Evolutionary conservation across 92 coral and sea anemone species (phyloP), one percentile per base, ranked within the genome.

Genomic region (Porites divaricata): DNA sequence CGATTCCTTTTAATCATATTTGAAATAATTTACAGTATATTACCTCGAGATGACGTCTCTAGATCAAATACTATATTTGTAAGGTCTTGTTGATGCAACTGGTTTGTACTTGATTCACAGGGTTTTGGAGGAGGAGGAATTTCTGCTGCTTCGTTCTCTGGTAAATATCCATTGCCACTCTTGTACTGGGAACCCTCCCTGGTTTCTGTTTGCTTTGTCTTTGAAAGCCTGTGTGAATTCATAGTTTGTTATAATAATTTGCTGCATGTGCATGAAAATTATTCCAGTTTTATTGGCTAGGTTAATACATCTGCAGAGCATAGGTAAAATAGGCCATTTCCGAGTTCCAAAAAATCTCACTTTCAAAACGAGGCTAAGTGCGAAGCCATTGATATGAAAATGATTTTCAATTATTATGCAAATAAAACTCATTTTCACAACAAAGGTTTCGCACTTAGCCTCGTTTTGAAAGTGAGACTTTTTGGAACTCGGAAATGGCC

Each of bases 11-110:
- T 20, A 21, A 11, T 20, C 69, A 54, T 54, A 9, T 14, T 20
- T 14, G 14, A 70, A 70, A 7, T 6, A 6, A 19, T 70, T 15
- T 19, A 26, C 14, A 2, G 5, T 76, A 35, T 35, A 58, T 3
- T 81, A 88, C 87, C 91, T 76, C 87, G 73, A 58, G 78, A 81
- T 50, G 91, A 88, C 26, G 87, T 81, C 61, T 88, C 91, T 78
- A 88, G 14, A 66, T 88, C 87, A 81, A 88, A 69, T 17, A 81
- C 83, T 22, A 81, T 58, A 61, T 63, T 74, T 12, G 21, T 54
- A 56, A 22, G 26, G 23, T 65, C 65, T 65, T 72, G 28, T 3
- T 21, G 48, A 54, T 24, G 24, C 65, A 75, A 1, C n/a, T 68
- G n/a, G 63, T 48, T 41, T 68, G 54, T 61, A 35, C 45, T 35